Evolutionary conservation across 2,113 vertebrate genomes (phyloP).

Genomic region (Tricholaema leucomelas): DNA sequence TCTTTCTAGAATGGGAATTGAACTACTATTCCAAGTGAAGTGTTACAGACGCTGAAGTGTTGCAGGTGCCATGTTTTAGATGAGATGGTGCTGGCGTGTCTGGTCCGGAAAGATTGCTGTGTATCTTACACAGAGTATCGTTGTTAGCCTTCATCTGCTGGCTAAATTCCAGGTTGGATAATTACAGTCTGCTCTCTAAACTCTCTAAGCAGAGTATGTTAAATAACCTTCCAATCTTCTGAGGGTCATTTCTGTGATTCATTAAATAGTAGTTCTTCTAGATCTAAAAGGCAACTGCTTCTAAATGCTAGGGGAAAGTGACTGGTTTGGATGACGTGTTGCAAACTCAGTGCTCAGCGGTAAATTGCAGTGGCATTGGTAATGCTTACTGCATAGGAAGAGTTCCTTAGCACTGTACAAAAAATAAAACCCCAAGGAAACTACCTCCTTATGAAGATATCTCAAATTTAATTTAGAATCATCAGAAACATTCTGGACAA

Average conservation of each 20-base stretch:
- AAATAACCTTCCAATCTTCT: conserved; percentile 51
- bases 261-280: conserved; percentile 27
- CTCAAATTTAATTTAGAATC: background rate
- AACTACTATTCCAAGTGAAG: background rate
- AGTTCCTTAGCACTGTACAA: background rate
- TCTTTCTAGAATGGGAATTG: background rate
- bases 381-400: background rate
- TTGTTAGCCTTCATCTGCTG: conserved; percentile 31
- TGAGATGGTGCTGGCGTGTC: background rate
- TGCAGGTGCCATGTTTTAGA: background rate
- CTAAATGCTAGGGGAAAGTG: background rate
- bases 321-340: background rate
- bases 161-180: conserved; percentile 38
- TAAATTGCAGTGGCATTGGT: background rate
- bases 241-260: conserved; percentile 2
- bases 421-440: background rate
- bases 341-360: background rate
- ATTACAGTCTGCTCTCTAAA: conserved; percentile 40
- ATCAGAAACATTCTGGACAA: background rate
- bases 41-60: background rate
- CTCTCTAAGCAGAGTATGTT: conserved; percentile 4
- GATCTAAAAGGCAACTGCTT: conserved; percentile 6
- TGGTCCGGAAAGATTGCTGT: conserved; percentile 19
- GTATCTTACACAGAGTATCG: conserved; percentile 28
- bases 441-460: background rate